These are phyloP conservation scores for Erynnis tages DNA, from an alignment of 2,888 invertebrate genomes.

Conservation along the genomic window DNA sequence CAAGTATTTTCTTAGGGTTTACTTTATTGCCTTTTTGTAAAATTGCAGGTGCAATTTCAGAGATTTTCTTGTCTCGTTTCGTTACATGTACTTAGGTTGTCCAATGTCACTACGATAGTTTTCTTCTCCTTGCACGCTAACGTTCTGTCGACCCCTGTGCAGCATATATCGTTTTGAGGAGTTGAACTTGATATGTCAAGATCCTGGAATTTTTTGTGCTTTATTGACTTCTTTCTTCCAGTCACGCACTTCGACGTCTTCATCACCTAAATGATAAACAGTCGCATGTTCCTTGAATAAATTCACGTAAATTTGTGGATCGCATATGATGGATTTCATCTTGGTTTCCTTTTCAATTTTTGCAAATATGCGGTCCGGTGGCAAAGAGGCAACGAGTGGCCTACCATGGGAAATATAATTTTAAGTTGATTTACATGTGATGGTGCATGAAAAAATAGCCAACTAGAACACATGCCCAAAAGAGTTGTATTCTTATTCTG, in stretches of 20 bases:
- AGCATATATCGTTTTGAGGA: constrained; percentile 31
- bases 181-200: constrained; percentile 33
- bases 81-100: constrained; percentile 30
- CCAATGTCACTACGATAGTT: constrained; percentile 27
- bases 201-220: constrained; percentile 30
- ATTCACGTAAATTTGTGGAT: background rate
- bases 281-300: constrained; percentile 16
- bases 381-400: constrained; percentile 1
- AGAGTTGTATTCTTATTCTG: constrained; percentile 31
- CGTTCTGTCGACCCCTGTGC: constrained; percentile 27
- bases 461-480: constrained; percentile 28
- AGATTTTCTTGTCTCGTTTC: constrained; percentile 30
- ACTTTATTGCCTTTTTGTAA: constrained; percentile 31
- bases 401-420: constrained; percentile 19
- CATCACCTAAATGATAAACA: constrained; percentile 29
- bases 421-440: constrained; percentile 25
- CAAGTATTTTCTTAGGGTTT: constrained; percentile 31
- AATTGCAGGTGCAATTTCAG: constrained; percentile 28
- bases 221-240: constrained; percentile 29
- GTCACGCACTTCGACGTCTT: constrained; percentile 30
- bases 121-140: constrained; percentile 29
- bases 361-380: constrained; percentile 16
- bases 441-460: constrained; percentile 25
- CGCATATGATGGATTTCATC: constrained; percentile 14
- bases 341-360: constrained; percentile 9